Conservation (phyloP, 2,113 vertebrate species). For the Dasyornis broadbenti region DNA sequence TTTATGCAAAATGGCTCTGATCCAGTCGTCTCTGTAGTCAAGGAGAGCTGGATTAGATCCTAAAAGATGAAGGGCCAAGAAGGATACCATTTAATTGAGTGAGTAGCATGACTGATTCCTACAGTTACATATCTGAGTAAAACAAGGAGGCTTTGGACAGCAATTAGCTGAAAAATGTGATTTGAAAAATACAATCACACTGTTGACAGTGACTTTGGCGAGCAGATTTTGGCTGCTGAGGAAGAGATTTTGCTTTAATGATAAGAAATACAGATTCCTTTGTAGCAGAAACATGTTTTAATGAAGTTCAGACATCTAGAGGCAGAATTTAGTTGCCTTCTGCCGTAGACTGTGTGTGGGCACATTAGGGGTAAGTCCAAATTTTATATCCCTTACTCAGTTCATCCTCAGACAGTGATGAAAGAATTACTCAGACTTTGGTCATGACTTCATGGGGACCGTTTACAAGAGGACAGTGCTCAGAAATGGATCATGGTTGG, state of each 20-base stretch:
- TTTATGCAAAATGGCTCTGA: conserved; percentile 17
- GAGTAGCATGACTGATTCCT: conserved; percentile 11
- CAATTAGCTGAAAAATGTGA: conserved; percentile 7
- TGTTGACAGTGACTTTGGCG: conserved; percentile 28
- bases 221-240: background rate
- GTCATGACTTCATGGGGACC: conserved; percentile 7
- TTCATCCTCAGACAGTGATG: conserved; percentile 17
- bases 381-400: conserved; percentile 24
- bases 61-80: conserved; percentile 20
- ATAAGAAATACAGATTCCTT: conserved; percentile 11
- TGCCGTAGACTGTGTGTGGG: background rate
- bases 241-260: background rate
- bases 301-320: background rate
- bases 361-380: background rate
- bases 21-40: background rate
- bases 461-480: background rate
- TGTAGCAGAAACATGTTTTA: background rate
- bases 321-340: background rate
- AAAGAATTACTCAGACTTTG: conserved; percentile 39
- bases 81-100: conserved; percentile 4
- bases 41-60: conserved; percentile 38
- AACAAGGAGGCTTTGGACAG: conserved; percentile 36
- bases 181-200: background rate
- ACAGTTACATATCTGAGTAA: conserved; percentile 31
- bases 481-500: background rate